These are phyloP conservation scores for Campodea augens DNA, from an alignment of 1,140 invertebrate genomes.

Conservation along the genomic window DNA sequence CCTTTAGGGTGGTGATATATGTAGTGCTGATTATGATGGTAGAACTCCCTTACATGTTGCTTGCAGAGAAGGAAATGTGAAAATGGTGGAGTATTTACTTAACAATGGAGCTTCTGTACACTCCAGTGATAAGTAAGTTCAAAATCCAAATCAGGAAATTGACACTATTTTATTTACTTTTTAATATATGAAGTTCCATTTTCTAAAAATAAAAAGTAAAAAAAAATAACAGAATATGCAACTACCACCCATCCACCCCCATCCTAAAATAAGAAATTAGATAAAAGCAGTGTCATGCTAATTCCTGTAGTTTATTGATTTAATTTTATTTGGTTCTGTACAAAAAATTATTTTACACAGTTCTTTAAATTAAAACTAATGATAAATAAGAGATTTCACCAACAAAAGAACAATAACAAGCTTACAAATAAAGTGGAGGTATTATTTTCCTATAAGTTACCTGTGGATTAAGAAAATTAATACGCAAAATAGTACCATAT, in stretches of 20 bases:
- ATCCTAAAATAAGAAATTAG: background rate
- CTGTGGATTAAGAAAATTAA: too few relatives aligned
- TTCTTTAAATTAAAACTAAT: too few relatives aligned
- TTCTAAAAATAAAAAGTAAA: background rate
- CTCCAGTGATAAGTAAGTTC: constrained; percentile 36
- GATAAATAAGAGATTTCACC: too few relatives aligned
- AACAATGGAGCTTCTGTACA: constrained; percentile 71
- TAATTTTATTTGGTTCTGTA: background rate
- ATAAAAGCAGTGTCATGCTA: background rate
- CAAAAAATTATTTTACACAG: too few relatives aligned
- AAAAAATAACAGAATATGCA: constrained; percentile 3
- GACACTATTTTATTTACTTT: background rate
- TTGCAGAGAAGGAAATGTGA: constrained; percentile 42
- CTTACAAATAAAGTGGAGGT: too few relatives aligned
- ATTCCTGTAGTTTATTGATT: constrained; percentile 14
- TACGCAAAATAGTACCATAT: too few relatives aligned
- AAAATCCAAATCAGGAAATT: too few relatives aligned
- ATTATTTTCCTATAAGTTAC: too few relatives aligned
- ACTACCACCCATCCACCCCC: constrained; percentile 7
- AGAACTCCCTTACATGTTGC: constrained; percentile 67
- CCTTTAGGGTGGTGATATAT: constrained; percentile 47
- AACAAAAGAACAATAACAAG: too few relatives aligned
- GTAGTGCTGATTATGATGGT: constrained; percentile 51
- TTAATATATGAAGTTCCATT: background rate
- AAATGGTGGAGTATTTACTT: constrained; percentile 51